phyloP scores from a whole-genome alignment of 2,888 invertebrate species.

The Pachymerium ferrugineum region DNA sequence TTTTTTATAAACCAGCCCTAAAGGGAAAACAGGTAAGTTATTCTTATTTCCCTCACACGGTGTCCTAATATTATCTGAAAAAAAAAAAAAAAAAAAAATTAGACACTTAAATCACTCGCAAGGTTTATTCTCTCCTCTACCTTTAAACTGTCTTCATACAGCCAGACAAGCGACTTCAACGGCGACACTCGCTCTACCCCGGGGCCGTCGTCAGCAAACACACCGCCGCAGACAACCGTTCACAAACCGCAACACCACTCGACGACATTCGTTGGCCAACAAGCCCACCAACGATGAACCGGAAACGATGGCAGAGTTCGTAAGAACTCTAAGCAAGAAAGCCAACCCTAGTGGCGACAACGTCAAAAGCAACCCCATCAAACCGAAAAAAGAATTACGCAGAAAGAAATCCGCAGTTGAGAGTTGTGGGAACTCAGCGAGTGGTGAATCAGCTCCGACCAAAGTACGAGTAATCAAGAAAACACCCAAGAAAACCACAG shows the following conservation, averaged over 20 bases:
- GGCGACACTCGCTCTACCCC: neutral
- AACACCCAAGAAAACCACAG: too few species aligned
- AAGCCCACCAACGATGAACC: neutral
- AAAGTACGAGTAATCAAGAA: too few species aligned
- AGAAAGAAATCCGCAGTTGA: too few species aligned
- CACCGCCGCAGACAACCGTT: neutral
- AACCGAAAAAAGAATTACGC: neutral
- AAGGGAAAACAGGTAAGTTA: neutral
- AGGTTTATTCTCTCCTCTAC: neutral
- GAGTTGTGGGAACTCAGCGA: too few species aligned
- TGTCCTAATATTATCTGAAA: too few species aligned
- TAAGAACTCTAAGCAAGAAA: neutral
- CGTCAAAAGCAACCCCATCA: neutral
- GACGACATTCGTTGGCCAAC: neutral
- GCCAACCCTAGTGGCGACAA: neutral
- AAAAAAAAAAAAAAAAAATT: too few species aligned
- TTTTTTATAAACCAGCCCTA: too few species aligned
- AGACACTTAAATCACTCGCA: neutral
- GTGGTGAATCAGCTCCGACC: too few species aligned
- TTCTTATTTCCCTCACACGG: too few species aligned
- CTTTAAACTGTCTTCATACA: neutral
- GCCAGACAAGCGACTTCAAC: conserved; percentile 7
- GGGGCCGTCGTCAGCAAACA: neutral
- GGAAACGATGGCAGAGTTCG: neutral
- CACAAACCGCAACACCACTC: neutral